Conservation (phyloP, 2,888 invertebrate genomes). For the Protula sp. region DNA sequence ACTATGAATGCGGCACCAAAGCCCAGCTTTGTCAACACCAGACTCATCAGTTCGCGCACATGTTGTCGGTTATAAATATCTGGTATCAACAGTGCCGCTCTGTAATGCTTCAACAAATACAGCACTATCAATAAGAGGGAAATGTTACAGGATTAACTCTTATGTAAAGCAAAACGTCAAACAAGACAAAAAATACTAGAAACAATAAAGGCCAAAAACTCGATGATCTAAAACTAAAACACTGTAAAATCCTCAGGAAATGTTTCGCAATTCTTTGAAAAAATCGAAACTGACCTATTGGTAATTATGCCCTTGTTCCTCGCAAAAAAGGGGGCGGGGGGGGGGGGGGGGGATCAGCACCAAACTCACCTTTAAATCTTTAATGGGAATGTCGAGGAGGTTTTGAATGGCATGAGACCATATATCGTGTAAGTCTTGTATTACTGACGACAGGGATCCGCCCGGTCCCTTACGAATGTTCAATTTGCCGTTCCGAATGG, state of each 20-base stretch:
- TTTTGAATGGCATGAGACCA: constrained; percentile 77
- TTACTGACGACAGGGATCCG: constrained; percentile 76
- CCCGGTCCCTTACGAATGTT: constrained; percentile 79
- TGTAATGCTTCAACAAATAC: constrained; percentile 61
- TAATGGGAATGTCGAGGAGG: constrained; percentile 69
- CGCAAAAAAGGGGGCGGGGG: too few relatives aligned
- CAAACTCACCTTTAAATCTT: constrained; percentile 57
- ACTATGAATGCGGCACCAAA: constrained; percentile 79
- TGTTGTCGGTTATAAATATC: constrained; percentile 83
- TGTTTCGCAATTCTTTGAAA: too few relatives aligned
- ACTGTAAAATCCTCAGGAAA: too few relatives aligned
- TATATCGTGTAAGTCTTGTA: constrained; percentile 80
- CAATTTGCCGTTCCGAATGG: constrained; percentile 79
- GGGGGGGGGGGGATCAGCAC: too few relatives aligned
- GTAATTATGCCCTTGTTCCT: too few relatives aligned
- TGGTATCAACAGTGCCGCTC: constrained; percentile 81
- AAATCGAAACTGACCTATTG: too few relatives aligned
- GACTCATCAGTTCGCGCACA: constrained; percentile 75
- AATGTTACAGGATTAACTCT: too few relatives aligned
- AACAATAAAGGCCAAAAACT: too few relatives aligned
- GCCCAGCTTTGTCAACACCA: constrained; percentile 74
- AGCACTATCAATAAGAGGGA: not conserved
- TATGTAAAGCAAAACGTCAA: too few relatives aligned
- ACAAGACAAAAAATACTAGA: too few relatives aligned
- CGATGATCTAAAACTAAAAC: too few relatives aligned